Percentiles rank a stretch among this genome's conserved stretches.
Conservation (phyloP, 2,113 vertebrate species). For the Labeo rohita region DNA sequence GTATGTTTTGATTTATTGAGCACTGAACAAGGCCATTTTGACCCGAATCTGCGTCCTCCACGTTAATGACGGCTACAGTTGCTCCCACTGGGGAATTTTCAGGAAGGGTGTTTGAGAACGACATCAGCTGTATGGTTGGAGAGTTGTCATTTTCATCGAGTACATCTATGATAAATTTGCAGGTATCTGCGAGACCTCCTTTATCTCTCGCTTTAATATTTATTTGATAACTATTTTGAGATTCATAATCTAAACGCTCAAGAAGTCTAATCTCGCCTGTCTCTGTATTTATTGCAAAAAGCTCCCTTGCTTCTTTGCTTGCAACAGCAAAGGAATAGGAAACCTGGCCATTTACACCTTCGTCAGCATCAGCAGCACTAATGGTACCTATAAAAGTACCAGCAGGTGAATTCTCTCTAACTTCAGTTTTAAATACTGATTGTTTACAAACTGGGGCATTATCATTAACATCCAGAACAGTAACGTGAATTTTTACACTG, state of each 20-base stretch:
- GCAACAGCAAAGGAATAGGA: conserved; percentile 62
- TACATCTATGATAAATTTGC: conserved; percentile 70
- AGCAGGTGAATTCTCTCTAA: conserved; percentile 62
- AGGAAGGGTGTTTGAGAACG: conserved; percentile 67
- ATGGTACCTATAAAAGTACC: conserved; percentile 64
- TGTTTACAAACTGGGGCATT: conserved; percentile 71
- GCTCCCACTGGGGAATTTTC: conserved; percentile 71
- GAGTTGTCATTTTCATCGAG: conserved; percentile 74
- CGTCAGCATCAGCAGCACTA: conserved; percentile 68
- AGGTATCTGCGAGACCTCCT: conserved; percentile 61
- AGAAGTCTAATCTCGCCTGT: conserved; percentile 71
- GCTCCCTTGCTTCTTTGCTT: conserved; percentile 23
- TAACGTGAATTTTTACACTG: conserved; percentile 66
- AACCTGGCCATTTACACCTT: conserved; percentile 66
- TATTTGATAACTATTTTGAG: conserved; percentile 56
- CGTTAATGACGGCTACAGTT: conserved; percentile 71
- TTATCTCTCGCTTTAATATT: conserved; percentile 68
- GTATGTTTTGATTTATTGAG: conserved; percentile 64
- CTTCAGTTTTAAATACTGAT: conserved; percentile 67
- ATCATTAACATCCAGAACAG: conserved; percentile 73
- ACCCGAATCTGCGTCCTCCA: conserved; percentile 72
- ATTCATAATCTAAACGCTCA: conserved; percentile 69
- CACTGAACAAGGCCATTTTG: conserved; percentile 70
- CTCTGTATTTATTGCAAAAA: conserved; percentile 70
- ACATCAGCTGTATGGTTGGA: conserved; percentile 71